Evolutionary conservation across 2,888 invertebrate species (phyloP), one percentile per base, ranked within the genome.

Genomic region (Orthonychiurus folsomi): DNA sequence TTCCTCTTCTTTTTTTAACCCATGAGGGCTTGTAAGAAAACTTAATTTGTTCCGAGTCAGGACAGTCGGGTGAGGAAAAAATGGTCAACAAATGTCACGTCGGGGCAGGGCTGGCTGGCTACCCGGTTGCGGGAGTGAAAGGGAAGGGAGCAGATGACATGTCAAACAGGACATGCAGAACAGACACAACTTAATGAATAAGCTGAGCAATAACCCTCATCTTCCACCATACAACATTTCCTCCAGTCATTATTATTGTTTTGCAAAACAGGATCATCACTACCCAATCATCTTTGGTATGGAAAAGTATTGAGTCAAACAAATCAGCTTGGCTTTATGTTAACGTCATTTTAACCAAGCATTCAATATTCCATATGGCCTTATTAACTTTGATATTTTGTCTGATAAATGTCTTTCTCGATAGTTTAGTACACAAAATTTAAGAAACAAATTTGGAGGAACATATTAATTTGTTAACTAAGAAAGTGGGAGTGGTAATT

Each of bases 81-180:
- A 63, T 67, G 67, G 67, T 67, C 67, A 67, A 67, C 67, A 67
- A 67, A 67, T 67, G 67, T 65, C 63, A 67, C 55, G 15, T 37
- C 37, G 63, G 47, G 5, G 37, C 37, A 37, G 5, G 15, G 37
- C n/a, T n/a, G n/a, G n/a, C n/a, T n/a, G n/a, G n/a, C n/a, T n/a
- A n/a, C n/a, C n/a, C n/a, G n/a, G n/a, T n/a, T n/a, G 37, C 5
- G 15, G 37, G 37, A 37, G 15, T 5, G 15, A 9, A 37, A 37
- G 9, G 37, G 37, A 37, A 37, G 37, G 37, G 15, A 37, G 15
- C 37, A 37, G 37, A 37, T 37, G 37, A 37, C 37, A 37, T 37
- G 37, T 37, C 37, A 37, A 37, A 15, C 9, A 37, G 37, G 37
- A 37, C 37, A 37, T 15, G 15, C 37, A 37, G 15, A 15, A 37